These are phyloP conservation scores for Scomberomorus guttatus DNA, from an alignment of 2,797 vertebrate genomes.

Conservation along the genomic window DNA sequence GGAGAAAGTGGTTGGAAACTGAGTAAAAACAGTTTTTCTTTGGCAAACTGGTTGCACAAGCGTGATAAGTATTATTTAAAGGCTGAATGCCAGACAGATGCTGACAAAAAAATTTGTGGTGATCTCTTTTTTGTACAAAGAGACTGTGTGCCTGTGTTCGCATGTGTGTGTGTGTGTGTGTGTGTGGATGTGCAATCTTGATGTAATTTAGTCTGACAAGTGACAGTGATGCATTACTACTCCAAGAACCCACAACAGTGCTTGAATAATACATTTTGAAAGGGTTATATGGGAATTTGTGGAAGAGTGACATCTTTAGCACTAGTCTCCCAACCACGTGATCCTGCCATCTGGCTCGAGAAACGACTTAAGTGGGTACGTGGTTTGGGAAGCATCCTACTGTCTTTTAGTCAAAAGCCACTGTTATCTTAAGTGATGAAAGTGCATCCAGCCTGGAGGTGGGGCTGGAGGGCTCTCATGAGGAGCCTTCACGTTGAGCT, in stretches of 20 bases:
- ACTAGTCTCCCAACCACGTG: constrained; percentile 26
- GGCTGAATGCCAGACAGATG: constrained; percentile 51
- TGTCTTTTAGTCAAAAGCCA: constrained; percentile 44
- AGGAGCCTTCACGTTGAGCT: constrained; percentile 57
- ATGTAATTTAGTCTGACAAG: constrained; percentile 68
- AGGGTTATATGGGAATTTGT: constrained; percentile 47
- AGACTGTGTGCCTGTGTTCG: constrained; percentile 18
- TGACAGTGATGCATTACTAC: constrained; percentile 66
- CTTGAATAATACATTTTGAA: constrained; percentile 56
- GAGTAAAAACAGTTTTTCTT: constrained; percentile 62
- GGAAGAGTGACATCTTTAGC: constrained; percentile 32
- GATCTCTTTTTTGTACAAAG: constrained; percentile 13
- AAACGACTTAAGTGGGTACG: constrained; percentile 26
- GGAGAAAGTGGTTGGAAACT: constrained; percentile 54
- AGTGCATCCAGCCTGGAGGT: constrained; percentile 38
- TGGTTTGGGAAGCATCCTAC: constrained; percentile 21
- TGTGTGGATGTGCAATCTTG: constrained; percentile 51
- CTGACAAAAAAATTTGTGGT: constrained; percentile 28
- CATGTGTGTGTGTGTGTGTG: constrained; percentile 41
- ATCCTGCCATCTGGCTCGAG: constrained; percentile 41
- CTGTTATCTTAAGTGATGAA: constrained; percentile 42
- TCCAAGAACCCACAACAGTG: constrained; percentile 39
- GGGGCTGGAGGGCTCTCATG: constrained; percentile 36
- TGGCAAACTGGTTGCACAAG: constrained; percentile 16
- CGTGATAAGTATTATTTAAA: constrained; percentile 48